These are phyloP conservation scores for Asteroscopus sphinx DNA, from an alignment of 2,888 invertebrate genomes.

Conservation along the genomic window DNA sequence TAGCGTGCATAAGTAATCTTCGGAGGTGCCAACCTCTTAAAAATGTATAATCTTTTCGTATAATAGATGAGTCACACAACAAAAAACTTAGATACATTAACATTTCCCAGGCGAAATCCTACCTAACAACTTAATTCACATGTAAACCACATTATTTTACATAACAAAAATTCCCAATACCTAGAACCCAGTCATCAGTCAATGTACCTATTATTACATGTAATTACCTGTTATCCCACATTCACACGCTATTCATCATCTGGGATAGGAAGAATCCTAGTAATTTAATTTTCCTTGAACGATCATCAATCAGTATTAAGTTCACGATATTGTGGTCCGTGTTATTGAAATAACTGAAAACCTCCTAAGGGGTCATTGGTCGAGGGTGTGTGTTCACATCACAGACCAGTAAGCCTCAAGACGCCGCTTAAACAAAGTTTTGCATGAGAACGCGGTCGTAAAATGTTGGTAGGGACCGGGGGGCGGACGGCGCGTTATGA, in stretches of 20 bases:
- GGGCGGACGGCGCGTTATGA: no score
- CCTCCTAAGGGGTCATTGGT: no score
- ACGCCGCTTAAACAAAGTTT: no score
- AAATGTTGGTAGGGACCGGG: no score
- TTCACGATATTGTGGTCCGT: conserved; percentile 16
- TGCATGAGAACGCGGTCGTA: no score
- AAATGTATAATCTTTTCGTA: no score
- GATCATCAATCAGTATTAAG: conserved; percentile 36
- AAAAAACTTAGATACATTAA: not conserved
- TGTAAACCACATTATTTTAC: not conserved
- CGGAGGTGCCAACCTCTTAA: no score
- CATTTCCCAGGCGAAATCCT: not conserved
- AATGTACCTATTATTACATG: conserved; percentile 13
- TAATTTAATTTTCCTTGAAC: conserved; percentile 21
- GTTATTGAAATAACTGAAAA: no score
- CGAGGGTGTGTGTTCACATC: no score
- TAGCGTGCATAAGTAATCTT: no score
- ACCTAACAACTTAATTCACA: not conserved
- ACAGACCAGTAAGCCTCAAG: no score
- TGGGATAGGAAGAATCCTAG: conserved; percentile 7
- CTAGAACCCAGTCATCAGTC: conserved; percentile 15
- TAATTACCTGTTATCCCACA: conserved; percentile 32
- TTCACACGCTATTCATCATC: conserved; percentile 40
- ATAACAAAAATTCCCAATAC: conserved; percentile 19
- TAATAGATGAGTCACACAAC: not conserved